Conservation (phyloP, 1,140 invertebrate genomes). For the Drosophila bifasciata region DNA sequence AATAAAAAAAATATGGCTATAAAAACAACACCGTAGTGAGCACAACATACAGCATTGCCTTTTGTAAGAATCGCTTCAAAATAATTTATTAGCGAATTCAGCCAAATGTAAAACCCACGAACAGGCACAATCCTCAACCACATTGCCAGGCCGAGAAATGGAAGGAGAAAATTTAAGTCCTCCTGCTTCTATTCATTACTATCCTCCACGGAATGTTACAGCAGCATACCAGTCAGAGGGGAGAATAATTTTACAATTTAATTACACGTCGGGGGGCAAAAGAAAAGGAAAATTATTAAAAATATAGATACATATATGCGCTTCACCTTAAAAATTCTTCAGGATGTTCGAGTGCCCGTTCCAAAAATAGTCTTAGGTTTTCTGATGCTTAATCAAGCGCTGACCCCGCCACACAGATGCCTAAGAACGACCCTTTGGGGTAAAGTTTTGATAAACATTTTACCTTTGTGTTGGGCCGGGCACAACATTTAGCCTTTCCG, state of each 20-base stretch:
- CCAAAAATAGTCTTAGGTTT: constrained; percentile 4
- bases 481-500: constrained; percentile 68
- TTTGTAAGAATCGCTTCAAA: constrained; percentile 38
- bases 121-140: constrained; percentile 47
- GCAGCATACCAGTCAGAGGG: constrained; percentile 18
- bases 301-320: constrained; percentile 18
- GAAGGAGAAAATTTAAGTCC: constrained; percentile 44
- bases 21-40: constrained; percentile 65
- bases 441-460: constrained; percentile 54
- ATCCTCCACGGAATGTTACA: constrained; percentile 19
- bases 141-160: constrained; percentile 54
- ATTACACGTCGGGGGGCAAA: constrained; percentile 42
- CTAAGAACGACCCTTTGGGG: constrained; percentile 50
- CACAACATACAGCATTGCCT: constrained; percentile 61
- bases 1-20: constrained; percentile 59
- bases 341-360: no score
- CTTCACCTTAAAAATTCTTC: constrained; percentile 37
- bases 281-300: constrained; percentile 11
- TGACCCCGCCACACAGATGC: constrained; percentile 41
- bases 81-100: constrained; percentile 71
- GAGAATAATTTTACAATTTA: constrained; percentile 77
- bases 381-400: constrained; percentile 70
- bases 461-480: constrained; percentile 54
- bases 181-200: not conserved
- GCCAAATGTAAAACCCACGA: constrained; percentile 24